Evolutionary conservation across 2,888 invertebrate species (phyloP), one percentile per base, ranked within the genome.

Genomic region (Cantharis nigra): DNA sequence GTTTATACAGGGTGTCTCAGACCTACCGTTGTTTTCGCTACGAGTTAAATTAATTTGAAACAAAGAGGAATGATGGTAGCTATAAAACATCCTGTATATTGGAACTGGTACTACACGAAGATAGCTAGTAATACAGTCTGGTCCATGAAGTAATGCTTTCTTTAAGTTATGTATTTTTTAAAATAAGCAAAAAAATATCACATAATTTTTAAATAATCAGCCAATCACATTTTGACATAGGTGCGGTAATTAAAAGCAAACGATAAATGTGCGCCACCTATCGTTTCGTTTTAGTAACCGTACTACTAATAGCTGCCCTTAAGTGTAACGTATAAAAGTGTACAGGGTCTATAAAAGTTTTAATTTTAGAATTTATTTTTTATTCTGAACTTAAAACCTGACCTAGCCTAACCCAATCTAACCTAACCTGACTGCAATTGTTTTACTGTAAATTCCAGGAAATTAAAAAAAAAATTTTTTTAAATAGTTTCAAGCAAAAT

Each of bases 1-100:
- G 69, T 70, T 64, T 72, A 20, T 64, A 74, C 69, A 71, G 69
- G 72, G 74, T 49, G 49, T 49, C 9, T n/a, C n/a, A 49, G 49
- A 49, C 49, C n/a, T 33, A 63, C 69, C 69, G 28, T 69, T 62
- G 74, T 64, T 67, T 26, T 64, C 62, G 28, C 28, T 28, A 28
- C 9, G 28, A 10, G 28, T 10, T 9, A 11, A 30, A 11, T 30
- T 11, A 26, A 26, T n/a, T n/a, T n/a, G n/a, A n/a, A 20, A 20
- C 20, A 20, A 20, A 72, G 71, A 74, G 23, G 67, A 69, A 69
- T 64, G 14, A 63, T 23, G 33, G 69, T 67, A 73, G 63, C 30
- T 72, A 76, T 28, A 63, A 69, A 69, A 14, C 23, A 69, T 69
- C 69, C 23, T 28, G 20, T 62, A 20, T 49, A 33, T 62, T 49